phyloP scores from a whole-genome alignment of 1,140 invertebrate species.

The Eubasilissa regina region DNA sequence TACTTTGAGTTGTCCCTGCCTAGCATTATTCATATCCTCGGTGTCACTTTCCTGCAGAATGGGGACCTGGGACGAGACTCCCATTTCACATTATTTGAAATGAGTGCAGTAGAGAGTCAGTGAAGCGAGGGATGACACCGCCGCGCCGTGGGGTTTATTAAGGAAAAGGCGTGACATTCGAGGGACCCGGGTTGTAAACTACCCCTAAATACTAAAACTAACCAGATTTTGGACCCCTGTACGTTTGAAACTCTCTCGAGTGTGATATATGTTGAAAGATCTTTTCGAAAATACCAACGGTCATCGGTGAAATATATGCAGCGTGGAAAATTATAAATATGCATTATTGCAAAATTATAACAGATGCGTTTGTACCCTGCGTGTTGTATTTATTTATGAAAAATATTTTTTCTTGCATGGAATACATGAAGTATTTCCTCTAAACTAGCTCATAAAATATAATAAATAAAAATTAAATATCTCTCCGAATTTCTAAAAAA shows the following conservation, averaged over 20 bases:
- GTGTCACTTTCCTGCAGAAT: conserved; percentile 9
- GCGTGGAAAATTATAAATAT: conserved; percentile 24
- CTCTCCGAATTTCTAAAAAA: no score
- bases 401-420: no score
- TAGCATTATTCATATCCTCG: not conserved
- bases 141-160: conserved; percentile 41
- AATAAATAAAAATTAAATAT: no score
- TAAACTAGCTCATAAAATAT: no score
- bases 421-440: no score
- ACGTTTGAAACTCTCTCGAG: conserved; percentile 2
- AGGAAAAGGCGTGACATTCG: conserved; percentile 54
- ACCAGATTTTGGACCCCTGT: conserved; percentile 39
- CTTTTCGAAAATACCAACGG: conserved; percentile 31
- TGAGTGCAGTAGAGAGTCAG: conserved; percentile 8
- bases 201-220: conserved; percentile 52
- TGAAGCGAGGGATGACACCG: conserved; percentile 35
- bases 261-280: conserved; percentile 24
- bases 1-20: no score
- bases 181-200: conserved; percentile 46
- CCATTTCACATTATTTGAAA: not conserved
- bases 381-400: no score
- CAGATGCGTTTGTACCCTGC: no score
- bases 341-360: not conserved
- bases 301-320: not conserved
- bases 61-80: not conserved